Conservation (phyloP, 2,113 vertebrate species). For the Gorsachius goisagi region DNA sequence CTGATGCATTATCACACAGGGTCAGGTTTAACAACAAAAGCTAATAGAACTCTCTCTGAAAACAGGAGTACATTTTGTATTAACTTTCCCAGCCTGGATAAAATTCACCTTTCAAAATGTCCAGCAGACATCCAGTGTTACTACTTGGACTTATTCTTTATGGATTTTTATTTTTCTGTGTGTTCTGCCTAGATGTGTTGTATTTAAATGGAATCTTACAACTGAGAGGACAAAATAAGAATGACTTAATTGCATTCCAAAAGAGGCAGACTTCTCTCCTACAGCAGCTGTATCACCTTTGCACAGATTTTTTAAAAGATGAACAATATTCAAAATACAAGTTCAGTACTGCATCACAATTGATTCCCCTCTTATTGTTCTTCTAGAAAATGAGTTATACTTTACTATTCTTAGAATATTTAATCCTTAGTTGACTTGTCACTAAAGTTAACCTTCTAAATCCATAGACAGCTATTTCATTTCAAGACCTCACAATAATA, state of each 20-base stretch:
- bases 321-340: not conserved
- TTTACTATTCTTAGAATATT: not conserved
- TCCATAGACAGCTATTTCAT: not conserved
- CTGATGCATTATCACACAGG: not conserved
- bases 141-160: not conserved
- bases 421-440: not conserved
- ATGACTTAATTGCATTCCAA: not conserved
- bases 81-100: not conserved
- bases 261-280: not conserved
- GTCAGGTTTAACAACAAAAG: not conserved
- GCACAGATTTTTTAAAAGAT: not conserved
- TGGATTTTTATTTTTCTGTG: not conserved
- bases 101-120: not conserved
- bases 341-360: not conserved
- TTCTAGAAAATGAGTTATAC: not conserved
- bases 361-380: not conserved
- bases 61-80: not conserved
- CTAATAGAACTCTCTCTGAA: not conserved
- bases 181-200: not conserved
- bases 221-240: not conserved
- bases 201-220: not conserved
- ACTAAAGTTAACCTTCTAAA: not conserved
- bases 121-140: not conserved
- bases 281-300: not conserved
- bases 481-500: conserved; percentile 4